Conservation (phyloP, 2,113 vertebrate genomes). For the Syrmaticus mikado region DNA sequence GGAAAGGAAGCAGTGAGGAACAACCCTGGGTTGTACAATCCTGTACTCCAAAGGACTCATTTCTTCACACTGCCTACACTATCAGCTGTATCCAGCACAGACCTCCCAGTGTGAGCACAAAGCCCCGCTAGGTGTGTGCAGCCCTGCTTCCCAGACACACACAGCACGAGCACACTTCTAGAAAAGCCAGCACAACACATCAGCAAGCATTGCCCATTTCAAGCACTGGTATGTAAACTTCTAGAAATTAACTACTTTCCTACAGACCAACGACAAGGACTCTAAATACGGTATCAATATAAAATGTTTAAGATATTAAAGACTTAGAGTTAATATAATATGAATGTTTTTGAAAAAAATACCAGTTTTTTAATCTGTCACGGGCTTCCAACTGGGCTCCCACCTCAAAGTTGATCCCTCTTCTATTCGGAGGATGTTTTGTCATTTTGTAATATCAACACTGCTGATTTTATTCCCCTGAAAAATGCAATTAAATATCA, state of each 20-base stretch:
- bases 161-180: background rate
- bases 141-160: background rate
- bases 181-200: background rate
- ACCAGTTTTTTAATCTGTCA: slow-evolving; percentile 98
- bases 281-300: slow-evolving; percentile 42
- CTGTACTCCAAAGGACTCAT: background rate
- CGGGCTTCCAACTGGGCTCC: slow-evolving; percentile 96
- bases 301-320: slow-evolving; percentile 58
- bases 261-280: slow-evolving; percentile 26
- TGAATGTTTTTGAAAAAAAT: slow-evolving; percentile 79
- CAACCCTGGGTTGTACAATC: background rate
- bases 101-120: background rate
- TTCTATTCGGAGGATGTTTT: slow-evolving; percentile 95
- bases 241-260: slow-evolving; percentile 6
- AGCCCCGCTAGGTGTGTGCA: background rate
- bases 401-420: slow-evolving; percentile 95
- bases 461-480: slow-evolving; percentile 84
- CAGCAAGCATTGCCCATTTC: background rate
- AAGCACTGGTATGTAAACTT: slow-evolving; percentile 30
- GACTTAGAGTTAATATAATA: slow-evolving; percentile 68
- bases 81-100: background rate
- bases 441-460: slow-evolving; percentile 90
- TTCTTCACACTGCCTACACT: rapidly evolving
- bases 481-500: slow-evolving; percentile 83
- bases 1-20: background rate